Conservation (phyloP, 2,888 invertebrate genomes). For the Idaea straminata region DNA sequence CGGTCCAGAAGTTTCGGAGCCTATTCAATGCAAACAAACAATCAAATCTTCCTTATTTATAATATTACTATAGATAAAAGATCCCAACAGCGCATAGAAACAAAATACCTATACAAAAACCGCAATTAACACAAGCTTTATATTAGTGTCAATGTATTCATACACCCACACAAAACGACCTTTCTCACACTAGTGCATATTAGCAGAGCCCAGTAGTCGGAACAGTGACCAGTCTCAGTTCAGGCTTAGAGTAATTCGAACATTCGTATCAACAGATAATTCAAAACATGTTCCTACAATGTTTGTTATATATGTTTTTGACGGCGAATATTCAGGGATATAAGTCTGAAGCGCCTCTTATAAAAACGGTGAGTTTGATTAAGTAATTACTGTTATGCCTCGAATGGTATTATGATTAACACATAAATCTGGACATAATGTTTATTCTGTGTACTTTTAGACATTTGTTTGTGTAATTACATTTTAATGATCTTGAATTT, state of each 20-base stretch:
- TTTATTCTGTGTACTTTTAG: background rate
- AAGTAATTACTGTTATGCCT: background rate
- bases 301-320: constrained; percentile 22
- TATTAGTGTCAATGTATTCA: background rate
- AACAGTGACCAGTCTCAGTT: constrained; percentile 23
- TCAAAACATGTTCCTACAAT: background rate
- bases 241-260: constrained; percentile 1
- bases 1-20: too few species aligned
- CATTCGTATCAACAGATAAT: background rate
- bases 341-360: constrained; percentile 51
- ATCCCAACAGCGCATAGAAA: background rate
- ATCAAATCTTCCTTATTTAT: too few species aligned
- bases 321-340: constrained; percentile 34
- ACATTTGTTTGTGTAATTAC: background rate
- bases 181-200: constrained; percentile 3
- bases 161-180: background rate
- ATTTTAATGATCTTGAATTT: background rate
- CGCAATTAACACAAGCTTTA: background rate
- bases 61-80: too few species aligned
- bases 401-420: background rate
- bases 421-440: background rate
- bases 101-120: background rate
- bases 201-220: constrained; percentile 13
- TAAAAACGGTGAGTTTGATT: constrained; percentile 61
- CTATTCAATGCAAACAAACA: too few species aligned